A percentile compares a stretch with the other conserved stretches of the same genome.
These are phyloP conservation scores for Phlogophora meticulosa DNA, from an alignment of 2,888 invertebrate species.

Conservation along the genomic window DNA sequence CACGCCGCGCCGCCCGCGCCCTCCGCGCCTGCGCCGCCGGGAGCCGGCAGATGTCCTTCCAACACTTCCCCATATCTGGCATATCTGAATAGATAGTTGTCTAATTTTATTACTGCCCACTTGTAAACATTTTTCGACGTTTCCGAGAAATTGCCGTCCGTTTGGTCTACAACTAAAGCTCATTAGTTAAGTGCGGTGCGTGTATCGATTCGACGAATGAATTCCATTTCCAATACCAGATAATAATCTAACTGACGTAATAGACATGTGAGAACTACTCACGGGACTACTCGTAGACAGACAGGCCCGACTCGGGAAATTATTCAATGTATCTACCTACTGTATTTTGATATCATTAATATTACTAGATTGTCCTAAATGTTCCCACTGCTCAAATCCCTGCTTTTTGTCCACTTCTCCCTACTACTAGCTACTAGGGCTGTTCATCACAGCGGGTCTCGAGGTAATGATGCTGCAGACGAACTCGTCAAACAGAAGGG, in stretches of 20 bases:
- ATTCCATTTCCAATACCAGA: constrained; percentile 65
- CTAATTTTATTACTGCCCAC: constrained; percentile 77
- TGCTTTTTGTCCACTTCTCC: too few species aligned
- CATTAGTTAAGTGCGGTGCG: constrained; percentile 59
- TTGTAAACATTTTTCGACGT: constrained; percentile 67
- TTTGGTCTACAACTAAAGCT: constrained; percentile 40
- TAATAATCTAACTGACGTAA: constrained; percentile 54
- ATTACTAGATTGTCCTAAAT: too few species aligned
- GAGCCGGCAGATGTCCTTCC: constrained; percentile 75
- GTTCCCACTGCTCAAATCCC: too few species aligned
- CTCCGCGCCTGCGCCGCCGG: constrained; percentile 56
- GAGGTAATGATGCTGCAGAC: too few species aligned
- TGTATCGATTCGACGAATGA: constrained; percentile 62
- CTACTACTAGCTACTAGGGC: too few species aligned
- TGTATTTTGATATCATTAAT: too few species aligned
- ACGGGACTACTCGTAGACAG: neutral
- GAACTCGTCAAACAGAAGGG: too few species aligned
- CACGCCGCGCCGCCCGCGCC: constrained; percentile 42
- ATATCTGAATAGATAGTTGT: constrained; percentile 84
- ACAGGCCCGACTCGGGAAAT: neutral
- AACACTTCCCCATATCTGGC: constrained; percentile 77
- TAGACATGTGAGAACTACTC: constrained; percentile 47
- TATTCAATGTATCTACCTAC: neutral
- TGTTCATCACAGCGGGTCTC: too few species aligned
- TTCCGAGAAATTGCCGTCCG: constrained; percentile 64